Conservation (phyloP, 2,888 invertebrate genomes). For the Drosophila emarginata region DNA sequence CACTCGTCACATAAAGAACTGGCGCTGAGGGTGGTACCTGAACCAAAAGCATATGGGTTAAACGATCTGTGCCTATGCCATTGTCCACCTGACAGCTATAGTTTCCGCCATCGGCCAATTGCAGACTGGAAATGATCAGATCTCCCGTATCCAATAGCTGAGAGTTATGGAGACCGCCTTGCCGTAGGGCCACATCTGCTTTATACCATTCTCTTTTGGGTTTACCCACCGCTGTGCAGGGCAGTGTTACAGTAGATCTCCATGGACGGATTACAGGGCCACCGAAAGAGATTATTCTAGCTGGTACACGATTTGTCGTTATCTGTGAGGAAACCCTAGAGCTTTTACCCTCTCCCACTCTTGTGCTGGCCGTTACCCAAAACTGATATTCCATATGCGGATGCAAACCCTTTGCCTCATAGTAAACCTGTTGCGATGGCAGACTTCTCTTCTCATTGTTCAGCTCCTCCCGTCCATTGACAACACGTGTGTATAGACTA, state of each 20-base stretch:
- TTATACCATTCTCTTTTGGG: constrained; percentile 87
- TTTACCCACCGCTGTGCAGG: constrained; percentile 87
- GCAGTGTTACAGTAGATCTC: constrained; percentile 86
- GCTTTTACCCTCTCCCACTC: constrained; percentile 90
- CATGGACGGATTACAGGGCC: constrained; percentile 86
- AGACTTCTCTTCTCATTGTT: constrained; percentile 87
- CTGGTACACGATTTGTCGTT: constrained; percentile 86
- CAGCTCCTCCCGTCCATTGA: constrained; percentile 87
- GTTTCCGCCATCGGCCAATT: constrained; percentile 87
- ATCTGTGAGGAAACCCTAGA: constrained; percentile 87
- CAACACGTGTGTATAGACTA: constrained; percentile 87
- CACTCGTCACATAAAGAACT: constrained; percentile 88
- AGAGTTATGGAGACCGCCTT: constrained; percentile 85
- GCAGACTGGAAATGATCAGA: constrained; percentile 86
- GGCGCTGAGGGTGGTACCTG: constrained; percentile 91
- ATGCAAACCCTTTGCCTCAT: constrained; percentile 87
- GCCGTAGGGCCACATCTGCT: constrained; percentile 84
- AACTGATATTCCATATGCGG: constrained; percentile 89
- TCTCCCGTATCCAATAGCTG: constrained; percentile 87
- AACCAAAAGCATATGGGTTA: constrained; percentile 86
- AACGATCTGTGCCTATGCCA: constrained; percentile 86
- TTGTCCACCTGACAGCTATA: constrained; percentile 89
- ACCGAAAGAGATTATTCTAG: constrained; percentile 88
- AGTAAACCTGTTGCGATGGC: constrained; percentile 86
- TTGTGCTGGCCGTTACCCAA: constrained; percentile 90